Base-by-base conservation (phyloP, 2,888 invertebrate species). In the Crioceris asparagi region DNA sequence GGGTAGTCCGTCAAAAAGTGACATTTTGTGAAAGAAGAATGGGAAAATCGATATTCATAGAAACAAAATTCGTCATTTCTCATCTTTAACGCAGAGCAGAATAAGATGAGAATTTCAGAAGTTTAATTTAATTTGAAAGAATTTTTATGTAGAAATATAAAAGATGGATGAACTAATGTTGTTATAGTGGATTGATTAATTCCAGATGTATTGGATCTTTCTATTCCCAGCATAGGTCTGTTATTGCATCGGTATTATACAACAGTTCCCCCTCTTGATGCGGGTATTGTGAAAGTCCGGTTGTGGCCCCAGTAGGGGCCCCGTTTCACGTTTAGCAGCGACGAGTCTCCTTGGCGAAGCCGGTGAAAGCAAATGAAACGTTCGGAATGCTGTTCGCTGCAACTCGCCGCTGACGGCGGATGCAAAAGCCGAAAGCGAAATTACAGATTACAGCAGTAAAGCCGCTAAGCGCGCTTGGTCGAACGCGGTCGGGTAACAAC, bases 251-350 rank as follows among this genome's bases (percentile, higher is more conserved):
- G 56, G 54, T 60, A 62, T 63, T 63, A 63, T 62, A 62, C 62
- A 63, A 62, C 60, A 57, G 54, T 56, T 53, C 57, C 59, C 60
- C 57, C 60, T 50, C 56, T 53, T 35, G 39, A 43, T 47, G 47
- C 49, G 52, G 54, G 57, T 56, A 60, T 62, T 64, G 64, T 63
- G 64, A 64, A 64, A 64, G 63, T 63, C 57, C 58, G 53, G 55
- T 57, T 57, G 56, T 50, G 56, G 58, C 59, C 61, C 62, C 54
- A 23, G 56, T 53, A 52, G 49, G 57, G 59, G 61, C 60, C 62
- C 61, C 62, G 57, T 54, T 57, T 52, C 38, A 60, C 59, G 56
- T 55, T 56, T 52, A n/a, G n/a, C 27, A 27, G 54, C 57, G 61
- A 61, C 60, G 58, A 60, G 60, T 62, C 61, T 59, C 61, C 62